Percentiles rank a stretch among this genome's conserved stretches.
Evolutionary conservation across 2,113 vertebrate species (phyloP).

Genomic region (Cyprinodon tularosa): DNA sequence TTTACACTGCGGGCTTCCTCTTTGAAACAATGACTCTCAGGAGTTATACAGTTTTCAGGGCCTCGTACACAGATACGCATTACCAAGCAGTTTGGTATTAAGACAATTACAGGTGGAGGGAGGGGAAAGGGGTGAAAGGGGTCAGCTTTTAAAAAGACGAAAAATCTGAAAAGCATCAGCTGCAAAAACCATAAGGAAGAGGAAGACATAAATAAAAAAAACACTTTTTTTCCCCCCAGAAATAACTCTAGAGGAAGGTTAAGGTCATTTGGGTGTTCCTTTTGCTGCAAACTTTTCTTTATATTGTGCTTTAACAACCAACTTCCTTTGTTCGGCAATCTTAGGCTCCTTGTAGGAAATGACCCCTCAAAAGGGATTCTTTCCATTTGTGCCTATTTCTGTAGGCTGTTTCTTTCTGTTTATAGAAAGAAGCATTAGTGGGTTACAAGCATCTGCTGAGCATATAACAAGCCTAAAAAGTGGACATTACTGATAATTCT

Average conservation of each 20-base stretch:
- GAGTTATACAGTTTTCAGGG: slow-evolving; percentile 77
- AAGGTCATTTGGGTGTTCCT: slow-evolving; percentile 84
- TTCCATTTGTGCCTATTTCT: slow-evolving; percentile 79
- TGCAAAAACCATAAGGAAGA: slow-evolving; percentile 86
- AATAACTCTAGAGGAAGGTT: slow-evolving; percentile 83
- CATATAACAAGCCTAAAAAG: slow-evolving; percentile 15
- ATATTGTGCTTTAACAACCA: slow-evolving; percentile 84
- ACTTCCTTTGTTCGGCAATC: slow-evolving; percentile 83
- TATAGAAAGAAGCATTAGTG: slow-evolving; percentile 49
- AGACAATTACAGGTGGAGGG: slow-evolving; percentile 73
- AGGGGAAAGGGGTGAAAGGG: slow-evolving; percentile 32
- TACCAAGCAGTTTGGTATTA: slow-evolving; percentile 75
- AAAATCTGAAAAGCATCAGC: slow-evolving; percentile 66
- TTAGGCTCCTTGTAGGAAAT: slow-evolving; percentile 81
- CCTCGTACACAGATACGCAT: slow-evolving; percentile 55
- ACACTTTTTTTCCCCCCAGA: slow-evolving; percentile 74
- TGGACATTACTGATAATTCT: slow-evolving; percentile 45
- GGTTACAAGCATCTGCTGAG: slow-evolving; percentile 25
- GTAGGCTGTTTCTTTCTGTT: slow-evolving; percentile 55
- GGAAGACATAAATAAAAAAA: slow-evolving; percentile 83
- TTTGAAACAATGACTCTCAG: slow-evolving; percentile 91
- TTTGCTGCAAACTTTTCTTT: slow-evolving; percentile 79
- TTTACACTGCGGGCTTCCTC: slow-evolving; percentile 95
- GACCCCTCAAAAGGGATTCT: slow-evolving; percentile 76
- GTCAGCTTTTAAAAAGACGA: too few species aligned